Percentiles rank a stretch among this genome's conserved stretches.
phyloP scores from a whole-genome alignment of 2,797 vertebrate species.

The Lemur catta region DNA sequence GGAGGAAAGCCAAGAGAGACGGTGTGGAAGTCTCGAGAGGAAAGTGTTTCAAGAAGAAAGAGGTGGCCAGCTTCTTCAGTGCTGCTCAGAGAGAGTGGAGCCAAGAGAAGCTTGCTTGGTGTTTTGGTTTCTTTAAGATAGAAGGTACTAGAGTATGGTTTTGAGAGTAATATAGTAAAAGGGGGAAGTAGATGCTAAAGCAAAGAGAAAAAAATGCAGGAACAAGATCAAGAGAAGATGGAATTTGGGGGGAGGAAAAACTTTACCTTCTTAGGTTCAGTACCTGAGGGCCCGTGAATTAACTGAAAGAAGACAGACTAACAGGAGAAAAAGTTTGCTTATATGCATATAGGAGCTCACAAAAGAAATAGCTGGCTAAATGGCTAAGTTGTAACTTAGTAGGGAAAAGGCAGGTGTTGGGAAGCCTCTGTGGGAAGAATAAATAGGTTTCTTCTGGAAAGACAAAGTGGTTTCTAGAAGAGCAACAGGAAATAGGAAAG shows the following conservation, averaged over 20 bases:
- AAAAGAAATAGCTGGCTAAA: neutral
- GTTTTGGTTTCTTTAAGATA: neutral
- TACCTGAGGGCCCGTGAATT: neutral
- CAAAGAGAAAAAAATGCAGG: neutral
- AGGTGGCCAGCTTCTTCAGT: neutral
- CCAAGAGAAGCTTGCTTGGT: neutral
- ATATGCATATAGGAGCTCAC: neutral
- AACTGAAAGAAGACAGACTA: neutral
- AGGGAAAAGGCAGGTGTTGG: neutral
- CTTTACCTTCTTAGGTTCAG: neutral
- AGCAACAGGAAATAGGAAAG: neutral
- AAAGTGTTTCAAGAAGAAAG: neutral
- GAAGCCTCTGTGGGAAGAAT: neutral
- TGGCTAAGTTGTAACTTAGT: neutral
- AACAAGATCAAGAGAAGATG: neutral
- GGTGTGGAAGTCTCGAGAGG: neutral
- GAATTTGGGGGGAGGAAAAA: neutral
- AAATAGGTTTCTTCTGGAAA: constrained; percentile 1
- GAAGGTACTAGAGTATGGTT: neutral
- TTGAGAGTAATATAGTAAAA: neutral
- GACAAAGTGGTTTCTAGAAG: neutral
- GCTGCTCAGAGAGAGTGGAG: neutral
- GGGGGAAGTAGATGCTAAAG: neutral
- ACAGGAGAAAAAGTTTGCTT: neutral
- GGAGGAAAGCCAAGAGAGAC: neutral